These are phyloP conservation scores for Pelodiscus sinensis DNA, from an alignment of 2,113 vertebrate genomes.

Conservation along the genomic window DNA sequence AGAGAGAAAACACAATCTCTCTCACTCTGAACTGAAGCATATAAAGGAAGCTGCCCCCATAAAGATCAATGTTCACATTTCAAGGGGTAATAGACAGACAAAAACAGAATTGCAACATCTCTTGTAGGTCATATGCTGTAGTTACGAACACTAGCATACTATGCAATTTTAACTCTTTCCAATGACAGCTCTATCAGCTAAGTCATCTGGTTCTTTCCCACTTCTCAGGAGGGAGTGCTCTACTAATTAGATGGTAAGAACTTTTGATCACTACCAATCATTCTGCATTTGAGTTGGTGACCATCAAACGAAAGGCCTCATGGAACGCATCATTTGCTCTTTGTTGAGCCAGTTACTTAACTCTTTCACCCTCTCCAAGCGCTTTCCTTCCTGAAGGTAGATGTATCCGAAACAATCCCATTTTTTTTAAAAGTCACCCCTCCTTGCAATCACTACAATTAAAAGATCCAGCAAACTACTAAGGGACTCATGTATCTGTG, in stretches of 20 bases:
- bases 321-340: slow-evolving; percentile 4
- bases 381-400: neutral
- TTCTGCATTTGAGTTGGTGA: neutral
- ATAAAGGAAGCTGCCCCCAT: neutral
- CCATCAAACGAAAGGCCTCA: neutral
- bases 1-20: accelerated
- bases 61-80: neutral
- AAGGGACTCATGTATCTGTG: neutral
- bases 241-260: slow-evolving; percentile 15
- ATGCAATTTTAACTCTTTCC: slow-evolving; percentile 45
- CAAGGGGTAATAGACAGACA: neutral
- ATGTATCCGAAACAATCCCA: neutral
- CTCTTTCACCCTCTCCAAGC: neutral
- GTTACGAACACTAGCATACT: slow-evolving; percentile 32
- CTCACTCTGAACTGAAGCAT: accelerated
- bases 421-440: neutral
- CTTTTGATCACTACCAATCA: slow-evolving; percentile 17
- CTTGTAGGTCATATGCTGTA: neutral
- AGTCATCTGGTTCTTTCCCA: slow-evolving; percentile 46
- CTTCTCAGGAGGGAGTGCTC: slow-evolving; percentile 61
- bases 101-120: slow-evolving; percentile 42
- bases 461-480: neutral
- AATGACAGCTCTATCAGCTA: slow-evolving; percentile 32
- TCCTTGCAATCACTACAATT: neutral
- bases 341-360: neutral